Evolutionary conservation across 1,140 invertebrate species (phyloP).

Genomic region (Rhizoglyphus robini): DNA sequence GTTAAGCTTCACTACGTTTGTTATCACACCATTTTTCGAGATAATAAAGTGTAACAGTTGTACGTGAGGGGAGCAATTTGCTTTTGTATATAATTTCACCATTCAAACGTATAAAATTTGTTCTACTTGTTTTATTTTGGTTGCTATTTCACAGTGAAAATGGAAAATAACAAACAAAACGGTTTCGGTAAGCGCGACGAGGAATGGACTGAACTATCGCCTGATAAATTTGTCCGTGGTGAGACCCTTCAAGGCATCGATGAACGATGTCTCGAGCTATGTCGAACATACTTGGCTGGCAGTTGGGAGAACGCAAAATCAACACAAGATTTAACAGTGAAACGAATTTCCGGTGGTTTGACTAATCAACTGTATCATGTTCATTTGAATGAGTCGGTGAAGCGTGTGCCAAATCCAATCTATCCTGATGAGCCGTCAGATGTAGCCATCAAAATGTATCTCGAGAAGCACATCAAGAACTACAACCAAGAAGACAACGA

Average conservation of each 20-base stretch:
- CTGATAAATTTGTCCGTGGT: neutral
- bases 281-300: neutral
- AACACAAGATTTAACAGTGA: neutral
- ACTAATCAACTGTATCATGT: constrained; percentile 11
- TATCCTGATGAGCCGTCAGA: neutral
- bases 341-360: neutral
- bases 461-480: neutral
- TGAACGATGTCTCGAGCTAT: neutral
- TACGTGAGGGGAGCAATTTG: too few relatives aligned
- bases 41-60: too few relatives aligned
- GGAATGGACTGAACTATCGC: neutral
- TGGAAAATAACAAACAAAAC: too few relatives aligned
- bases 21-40: too few relatives aligned
- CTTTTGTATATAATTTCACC: too few relatives aligned
- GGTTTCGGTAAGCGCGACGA: neutral
- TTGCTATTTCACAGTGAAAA: too few relatives aligned
- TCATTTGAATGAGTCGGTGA: neutral
- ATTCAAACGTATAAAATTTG: too few relatives aligned
- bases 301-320: neutral
- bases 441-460: constrained; percentile 15
- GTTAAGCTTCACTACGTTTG: too few relatives aligned
- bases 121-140: too few relatives aligned
- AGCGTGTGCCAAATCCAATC: neutral
- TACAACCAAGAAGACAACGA: neutral
- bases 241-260: neutral